Conservation (phyloP, 1,140 invertebrate species). For the Drosophila lacertosa region DNA sequence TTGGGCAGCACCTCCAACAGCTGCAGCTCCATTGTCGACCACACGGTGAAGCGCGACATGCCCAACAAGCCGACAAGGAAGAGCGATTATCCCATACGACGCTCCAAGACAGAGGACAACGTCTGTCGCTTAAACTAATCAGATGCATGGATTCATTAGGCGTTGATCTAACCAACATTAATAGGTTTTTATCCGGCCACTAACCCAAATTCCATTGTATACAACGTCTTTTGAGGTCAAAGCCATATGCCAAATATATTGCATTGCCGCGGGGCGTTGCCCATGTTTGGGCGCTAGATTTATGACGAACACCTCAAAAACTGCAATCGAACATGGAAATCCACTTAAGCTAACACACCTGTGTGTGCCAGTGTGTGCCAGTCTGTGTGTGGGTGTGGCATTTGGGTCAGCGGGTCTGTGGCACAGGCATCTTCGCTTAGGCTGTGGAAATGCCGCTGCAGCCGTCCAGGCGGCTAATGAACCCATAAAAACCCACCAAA, state of each 20-base stretch:
- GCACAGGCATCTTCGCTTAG: slow-evolving; percentile 25
- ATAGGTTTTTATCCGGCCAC: too few relatives aligned
- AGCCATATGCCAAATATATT: slow-evolving; percentile 31
- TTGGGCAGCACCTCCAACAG: slow-evolving; percentile 23
- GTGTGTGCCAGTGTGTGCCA: slow-evolving; percentile 10
- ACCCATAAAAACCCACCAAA: slow-evolving; percentile 64
- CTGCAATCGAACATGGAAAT: slow-evolving; percentile 77
- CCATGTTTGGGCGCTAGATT: slow-evolving; percentile 57
- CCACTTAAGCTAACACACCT: slow-evolving; percentile 56
- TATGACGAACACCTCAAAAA: slow-evolving; percentile 56
- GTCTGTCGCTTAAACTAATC: slow-evolving; percentile 46
- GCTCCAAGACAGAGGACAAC: slow-evolving; percentile 17
- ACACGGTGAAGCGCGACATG: not conserved
- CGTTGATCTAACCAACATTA: too few relatives aligned
- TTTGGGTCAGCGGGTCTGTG: slow-evolving; percentile 49
- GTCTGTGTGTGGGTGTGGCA: slow-evolving; percentile 36
- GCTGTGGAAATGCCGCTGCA: slow-evolving; percentile 31
- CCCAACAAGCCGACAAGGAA: too few relatives aligned
- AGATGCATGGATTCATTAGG: not conserved
- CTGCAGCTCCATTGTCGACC: slow-evolving; percentile 9
- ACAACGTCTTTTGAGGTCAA: slow-evolving; percentile 27
- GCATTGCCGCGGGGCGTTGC: slow-evolving; percentile 33
- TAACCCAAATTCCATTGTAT: slow-evolving; percentile 27
- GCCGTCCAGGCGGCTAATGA: slow-evolving; percentile 69
- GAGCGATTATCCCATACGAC: not conserved